phyloP scores from a whole-genome alignment of 1,140 invertebrate species.

The Ceratosolen solmsi region DNA sequence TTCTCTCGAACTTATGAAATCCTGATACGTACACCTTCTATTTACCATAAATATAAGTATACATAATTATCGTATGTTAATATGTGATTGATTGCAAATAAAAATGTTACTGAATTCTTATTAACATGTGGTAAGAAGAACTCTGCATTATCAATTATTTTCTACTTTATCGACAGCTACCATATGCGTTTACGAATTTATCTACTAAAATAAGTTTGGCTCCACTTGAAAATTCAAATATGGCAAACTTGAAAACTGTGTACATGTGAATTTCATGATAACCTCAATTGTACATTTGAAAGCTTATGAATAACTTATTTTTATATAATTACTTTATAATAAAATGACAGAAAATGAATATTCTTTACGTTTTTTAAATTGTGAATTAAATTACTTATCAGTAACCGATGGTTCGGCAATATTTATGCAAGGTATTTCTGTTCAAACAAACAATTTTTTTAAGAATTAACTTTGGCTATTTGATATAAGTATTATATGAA shows the following conservation, averaged over 20 bases:
- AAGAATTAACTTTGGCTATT: too few species aligned
- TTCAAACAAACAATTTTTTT: too few species aligned
- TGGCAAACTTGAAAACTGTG: too few species aligned
- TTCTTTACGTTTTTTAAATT: constrained; percentile 73
- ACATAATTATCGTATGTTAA: constrained; percentile 45
- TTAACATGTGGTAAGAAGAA: background rate
- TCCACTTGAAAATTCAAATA: background rate
- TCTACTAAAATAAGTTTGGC: background rate
- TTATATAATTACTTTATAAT: background rate
- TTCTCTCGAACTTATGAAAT: constrained; percentile 3
- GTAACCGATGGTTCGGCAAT: constrained; percentile 84
- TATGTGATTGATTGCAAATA: constrained; percentile 29
- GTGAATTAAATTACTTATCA: constrained; percentile 80
- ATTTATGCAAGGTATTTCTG: constrained; percentile 78
- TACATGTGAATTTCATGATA: constrained; percentile 10
- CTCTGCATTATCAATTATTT: background rate
- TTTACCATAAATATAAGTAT: constrained; percentile 46
- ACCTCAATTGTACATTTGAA: constrained; percentile 13
- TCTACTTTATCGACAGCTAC: background rate
- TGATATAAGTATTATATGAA: background rate
- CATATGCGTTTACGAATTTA: background rate
- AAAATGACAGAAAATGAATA: constrained; percentile 54
- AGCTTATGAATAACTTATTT: constrained; percentile 6
- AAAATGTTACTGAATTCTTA: background rate
- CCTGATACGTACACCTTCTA: constrained; percentile 49